Base-by-base conservation (phyloP, 1,140 invertebrate genomes). In the Apolygus lucorum region DNA sequence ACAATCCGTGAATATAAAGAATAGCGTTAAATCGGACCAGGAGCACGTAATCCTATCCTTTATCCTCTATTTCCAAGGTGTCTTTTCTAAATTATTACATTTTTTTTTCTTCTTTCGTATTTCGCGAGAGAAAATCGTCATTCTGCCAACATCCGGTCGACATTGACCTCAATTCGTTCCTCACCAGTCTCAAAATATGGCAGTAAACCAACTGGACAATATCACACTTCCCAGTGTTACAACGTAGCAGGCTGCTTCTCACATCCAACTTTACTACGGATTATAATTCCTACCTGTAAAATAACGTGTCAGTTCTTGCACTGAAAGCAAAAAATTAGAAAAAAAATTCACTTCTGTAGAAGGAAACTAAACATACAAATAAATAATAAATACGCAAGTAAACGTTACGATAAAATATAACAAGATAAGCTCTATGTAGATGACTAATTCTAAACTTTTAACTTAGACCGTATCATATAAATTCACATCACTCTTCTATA, bases 341-440 rank as follows among this genome's bases (percentile, higher is more conserved):
- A 66, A 28, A 66, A 66, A 66, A 29, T 1, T 66, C 64, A 66
- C 25, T 21, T 28, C 13, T 42, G 14, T n/a, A n/a, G 64, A 26
- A 28, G 2, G 22, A 2, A 21, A 64, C n/a, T 29, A 34, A 66
- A 29, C 8, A 59, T 59, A 59, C 22, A 59, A 59, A 59, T 24
- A 59, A 59, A 69, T 62, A 63, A 68, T 59, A 68, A 68, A 68
- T 64, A 28, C 59, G 52, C 64, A 67, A 59, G 34, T 67, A 67
- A 52, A 49, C 26, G 52, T 64, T 69, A 70, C 29, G 49, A 69
- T 66, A 70, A 65, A 70, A 70, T 69, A 69, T 69, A 69, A 52
- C 49, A 64, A 70, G 42, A 54, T 70, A 70, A 70, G 69, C 69
- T 70, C 69, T 70, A 67, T 67, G n/a, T 28, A 21, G 65, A 28